Percentiles rank a stretch among this genome's conserved stretches.
Evolutionary conservation across 2,888 invertebrate genomes (phyloP).

Genomic region (Euzetes globulus): DNA sequence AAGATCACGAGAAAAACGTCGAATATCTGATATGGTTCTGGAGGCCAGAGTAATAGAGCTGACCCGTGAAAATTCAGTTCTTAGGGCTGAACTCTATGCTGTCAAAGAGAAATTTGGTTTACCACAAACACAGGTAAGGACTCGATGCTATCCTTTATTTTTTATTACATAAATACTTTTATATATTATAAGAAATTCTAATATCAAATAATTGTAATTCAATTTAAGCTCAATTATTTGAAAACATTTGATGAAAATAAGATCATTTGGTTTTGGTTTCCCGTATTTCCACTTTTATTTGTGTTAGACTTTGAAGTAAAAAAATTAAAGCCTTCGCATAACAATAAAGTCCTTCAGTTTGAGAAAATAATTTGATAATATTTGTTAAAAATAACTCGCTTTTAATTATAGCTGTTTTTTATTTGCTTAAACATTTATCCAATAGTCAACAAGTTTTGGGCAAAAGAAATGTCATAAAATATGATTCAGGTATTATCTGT

Average conservation of each 20-base stretch:
- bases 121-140: slow-evolving; percentile 54
- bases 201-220: neutral
- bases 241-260: neutral
- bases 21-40: slow-evolving; percentile 92
- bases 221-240: neutral
- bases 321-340: neutral
- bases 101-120: slow-evolving; percentile 89
- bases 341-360: slow-evolving; percentile 3
- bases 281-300: neutral
- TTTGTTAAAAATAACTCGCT: slow-evolving; percentile 3
- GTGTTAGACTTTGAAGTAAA: neutral
- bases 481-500: no score
- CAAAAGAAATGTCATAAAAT: no score
- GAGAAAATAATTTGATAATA: neutral
- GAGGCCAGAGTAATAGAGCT: slow-evolving; percentile 88
- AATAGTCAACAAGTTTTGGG: neutral
- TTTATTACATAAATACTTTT: neutral
- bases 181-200: neutral
- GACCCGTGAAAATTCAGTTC: slow-evolving; percentile 87
- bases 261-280: neutral
- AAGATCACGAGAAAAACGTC: slow-evolving; percentile 80
- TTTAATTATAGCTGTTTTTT: neutral
- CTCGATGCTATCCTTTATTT: neutral
- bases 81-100: slow-evolving; percentile 83
- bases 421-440: neutral